These are phyloP conservation scores for Herpailurus yagouaroundi DNA, from an alignment of 2,113 vertebrate genomes.

Conservation along the genomic window DNA sequence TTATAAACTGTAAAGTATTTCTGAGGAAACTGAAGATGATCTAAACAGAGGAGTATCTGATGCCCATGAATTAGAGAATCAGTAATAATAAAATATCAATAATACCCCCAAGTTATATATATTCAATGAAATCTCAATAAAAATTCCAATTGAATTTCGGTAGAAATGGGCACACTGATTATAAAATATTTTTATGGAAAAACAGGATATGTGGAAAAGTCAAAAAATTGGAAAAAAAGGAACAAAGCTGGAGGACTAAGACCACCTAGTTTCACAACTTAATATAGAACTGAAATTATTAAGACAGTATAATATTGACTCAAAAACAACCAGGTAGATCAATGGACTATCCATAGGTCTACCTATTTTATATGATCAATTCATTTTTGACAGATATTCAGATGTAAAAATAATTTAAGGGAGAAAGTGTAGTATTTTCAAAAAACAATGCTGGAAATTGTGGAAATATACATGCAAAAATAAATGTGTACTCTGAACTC, in stretches of 20 bases:
- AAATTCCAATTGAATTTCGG: neutral
- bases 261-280: neutral
- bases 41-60: neutral
- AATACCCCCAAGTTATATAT: neutral
- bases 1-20: neutral
- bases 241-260: neutral
- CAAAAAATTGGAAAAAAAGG: neutral
- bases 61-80: neutral
- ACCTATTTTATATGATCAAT: neutral
- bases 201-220: neutral
- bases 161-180: neutral
- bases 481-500: neutral
- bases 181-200: neutral
- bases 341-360: neutral
- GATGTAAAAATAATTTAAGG: neutral
- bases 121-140: neutral
- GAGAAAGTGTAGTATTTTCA: neutral
- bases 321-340: neutral
- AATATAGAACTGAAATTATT: neutral
- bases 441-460: neutral
- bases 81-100: neutral
- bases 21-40: neutral
- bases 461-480: neutral
- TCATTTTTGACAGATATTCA: neutral
- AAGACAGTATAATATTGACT: neutral